Conservation (phyloP, 2,113 vertebrate genomes). For the Austrofundulus limnaeus region DNA sequence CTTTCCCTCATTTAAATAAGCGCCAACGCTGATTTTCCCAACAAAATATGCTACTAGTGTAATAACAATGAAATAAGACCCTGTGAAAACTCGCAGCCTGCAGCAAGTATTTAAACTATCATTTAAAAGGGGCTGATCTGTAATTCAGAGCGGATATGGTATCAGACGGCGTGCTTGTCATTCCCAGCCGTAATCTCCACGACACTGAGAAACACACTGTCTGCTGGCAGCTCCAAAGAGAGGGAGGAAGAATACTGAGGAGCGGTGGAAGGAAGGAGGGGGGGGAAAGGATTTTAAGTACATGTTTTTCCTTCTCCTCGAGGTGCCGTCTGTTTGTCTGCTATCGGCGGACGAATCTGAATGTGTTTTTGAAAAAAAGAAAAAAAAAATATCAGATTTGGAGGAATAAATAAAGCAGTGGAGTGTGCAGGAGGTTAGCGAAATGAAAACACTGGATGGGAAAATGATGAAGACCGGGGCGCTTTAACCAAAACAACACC, state of each 20-base stretch:
- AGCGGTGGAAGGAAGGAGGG: not conserved
- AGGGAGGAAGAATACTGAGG: conserved; percentile 40
- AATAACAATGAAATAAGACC: conserved; percentile 76
- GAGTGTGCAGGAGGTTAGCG: not conserved
- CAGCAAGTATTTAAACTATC: conserved; percentile 77
- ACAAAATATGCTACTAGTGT: conserved; percentile 71
- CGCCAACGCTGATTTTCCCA: conserved; percentile 69
- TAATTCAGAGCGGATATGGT: conserved; percentile 78
- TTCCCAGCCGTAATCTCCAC: conserved; percentile 73
- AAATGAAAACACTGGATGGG: not conserved
- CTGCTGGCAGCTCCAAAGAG: conserved; percentile 65
- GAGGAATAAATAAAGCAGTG: not conserved
- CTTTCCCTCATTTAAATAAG: conserved; percentile 77
- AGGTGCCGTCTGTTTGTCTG: conserved; percentile 44
- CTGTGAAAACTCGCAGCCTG: conserved; percentile 73
- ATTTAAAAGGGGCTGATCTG: conserved; percentile 79
- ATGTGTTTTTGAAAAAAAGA: conserved; percentile 2
- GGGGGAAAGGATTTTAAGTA: conserved; percentile 22
- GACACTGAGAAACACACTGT: conserved; percentile 66
- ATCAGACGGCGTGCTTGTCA: conserved; percentile 77
- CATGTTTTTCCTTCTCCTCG: conserved; percentile 54
- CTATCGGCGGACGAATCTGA: conserved; percentile 34
- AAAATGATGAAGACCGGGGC: not conserved
- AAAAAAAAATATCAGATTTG: conserved; percentile 13
- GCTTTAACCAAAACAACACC: too few relatives aligned